Evolutionary conservation across 2,888 invertebrate species (phyloP).

Genomic region (Clepsis dumicolana): DNA sequence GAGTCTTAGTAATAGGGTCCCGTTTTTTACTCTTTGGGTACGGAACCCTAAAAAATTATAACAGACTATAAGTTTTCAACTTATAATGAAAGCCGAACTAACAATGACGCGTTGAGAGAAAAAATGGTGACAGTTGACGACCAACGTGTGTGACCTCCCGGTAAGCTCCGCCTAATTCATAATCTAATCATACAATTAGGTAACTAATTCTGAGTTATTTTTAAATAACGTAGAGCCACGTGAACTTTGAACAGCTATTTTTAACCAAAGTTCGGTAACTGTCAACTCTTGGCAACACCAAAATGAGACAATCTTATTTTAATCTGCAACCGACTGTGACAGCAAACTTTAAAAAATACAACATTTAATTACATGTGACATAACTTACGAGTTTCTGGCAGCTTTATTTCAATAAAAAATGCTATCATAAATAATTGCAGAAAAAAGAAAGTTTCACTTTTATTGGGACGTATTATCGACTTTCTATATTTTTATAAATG

Average conservation of each 20-base stretch:
- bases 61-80: too few relatives aligned
- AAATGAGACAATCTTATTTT: background rate
- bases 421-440: background rate
- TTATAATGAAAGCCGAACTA: too few relatives aligned
- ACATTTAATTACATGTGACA: background rate
- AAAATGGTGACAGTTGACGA: too few relatives aligned
- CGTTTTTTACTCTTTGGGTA: too few relatives aligned
- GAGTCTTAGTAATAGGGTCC: too few relatives aligned
- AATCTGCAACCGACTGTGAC: background rate
- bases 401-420: background rate
- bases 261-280: background rate
- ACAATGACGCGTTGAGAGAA: too few relatives aligned
- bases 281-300: background rate
- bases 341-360: background rate
- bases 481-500: background rate
- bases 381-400: background rate
- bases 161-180: too few relatives aligned
- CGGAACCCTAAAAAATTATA: too few relatives aligned
- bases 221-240: background rate
- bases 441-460: background rate
- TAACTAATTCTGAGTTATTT: background rate
- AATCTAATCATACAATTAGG: background rate
- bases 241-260: background rate
- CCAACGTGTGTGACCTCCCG: too few relatives aligned
- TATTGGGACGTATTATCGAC: background rate